Conservation (phyloP, 2,888 invertebrate genomes). For the Biston stratarius region DNA sequence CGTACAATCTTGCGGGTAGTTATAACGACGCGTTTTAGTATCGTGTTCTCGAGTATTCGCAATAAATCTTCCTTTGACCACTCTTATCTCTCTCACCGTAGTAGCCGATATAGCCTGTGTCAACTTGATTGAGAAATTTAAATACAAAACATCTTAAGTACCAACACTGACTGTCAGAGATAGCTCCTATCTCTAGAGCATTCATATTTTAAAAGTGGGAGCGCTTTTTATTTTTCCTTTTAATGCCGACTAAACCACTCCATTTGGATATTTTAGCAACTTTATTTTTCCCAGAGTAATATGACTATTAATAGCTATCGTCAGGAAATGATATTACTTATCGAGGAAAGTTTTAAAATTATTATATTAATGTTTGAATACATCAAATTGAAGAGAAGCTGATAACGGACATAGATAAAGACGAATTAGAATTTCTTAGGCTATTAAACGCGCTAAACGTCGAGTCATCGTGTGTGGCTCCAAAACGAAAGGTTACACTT, state of each 20-base stretch:
- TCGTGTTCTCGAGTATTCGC: constrained; percentile 63
- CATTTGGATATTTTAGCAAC: neutral
- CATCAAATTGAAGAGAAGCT: constrained; percentile 16
- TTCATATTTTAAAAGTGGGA: constrained; percentile 40
- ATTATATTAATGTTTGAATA: constrained; percentile 23
- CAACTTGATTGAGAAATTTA: constrained; percentile 72
- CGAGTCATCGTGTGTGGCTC: constrained; percentile 65
- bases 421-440: constrained; percentile 48
- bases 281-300: neutral
- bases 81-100: constrained; percentile 73
- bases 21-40: constrained; percentile 60
- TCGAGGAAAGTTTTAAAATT: constrained; percentile 22
- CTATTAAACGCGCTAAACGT: constrained; percentile 47
- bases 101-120: constrained; percentile 78
- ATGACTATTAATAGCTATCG: neutral
- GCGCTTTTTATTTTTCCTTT: constrained; percentile 26
- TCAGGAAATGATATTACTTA: neutral
- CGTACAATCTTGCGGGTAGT: constrained; percentile 57
- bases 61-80: constrained; percentile 80
- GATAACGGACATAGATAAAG: constrained; percentile 40
- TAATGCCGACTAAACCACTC: neutral
- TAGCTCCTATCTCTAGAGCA: constrained; percentile 47
- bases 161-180: constrained; percentile 40
- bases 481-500: constrained; percentile 55
- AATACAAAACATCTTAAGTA: constrained; percentile 68